Percentiles rank a stretch among this genome's conserved stretches.
Conservation (phyloP, 1,140 invertebrate species). For the Calycopis cecrops region DNA sequence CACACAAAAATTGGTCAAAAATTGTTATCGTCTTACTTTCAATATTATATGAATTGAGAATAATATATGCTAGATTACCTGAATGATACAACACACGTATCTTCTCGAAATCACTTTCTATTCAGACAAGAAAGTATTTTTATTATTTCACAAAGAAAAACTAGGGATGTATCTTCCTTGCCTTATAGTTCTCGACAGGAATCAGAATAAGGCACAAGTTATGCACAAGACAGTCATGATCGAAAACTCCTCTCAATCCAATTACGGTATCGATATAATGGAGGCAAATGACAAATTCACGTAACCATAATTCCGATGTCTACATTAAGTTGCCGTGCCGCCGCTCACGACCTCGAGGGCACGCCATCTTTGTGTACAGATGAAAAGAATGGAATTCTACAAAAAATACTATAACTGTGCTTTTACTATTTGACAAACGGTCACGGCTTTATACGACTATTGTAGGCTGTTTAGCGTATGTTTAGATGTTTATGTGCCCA, state of each 20-base stretch:
- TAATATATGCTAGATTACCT: too few relatives aligned
- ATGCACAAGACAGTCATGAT: too few relatives aligned
- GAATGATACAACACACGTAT: too few relatives aligned
- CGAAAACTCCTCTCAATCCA: not conserved
- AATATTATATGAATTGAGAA: too few relatives aligned
- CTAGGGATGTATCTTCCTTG: too few relatives aligned
- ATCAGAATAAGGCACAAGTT: too few relatives aligned
- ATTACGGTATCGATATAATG: conserved; percentile 7
- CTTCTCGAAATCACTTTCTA: too few relatives aligned
- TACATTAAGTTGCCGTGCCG: conserved; percentile 12
- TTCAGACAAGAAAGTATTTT: too few relatives aligned
- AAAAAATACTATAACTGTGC: conserved; percentile 50
- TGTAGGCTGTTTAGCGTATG: conserved; percentile 7
- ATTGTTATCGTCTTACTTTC: too few relatives aligned
- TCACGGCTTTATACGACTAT: conserved; percentile 17
- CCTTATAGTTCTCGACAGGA: too few relatives aligned
- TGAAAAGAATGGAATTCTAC: conserved; percentile 49
- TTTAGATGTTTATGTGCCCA: not conserved
- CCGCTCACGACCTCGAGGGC: conserved; percentile 22
- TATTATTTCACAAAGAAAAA: too few relatives aligned
- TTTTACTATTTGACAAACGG: conserved; percentile 22
- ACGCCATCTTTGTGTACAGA: conserved; percentile 25
- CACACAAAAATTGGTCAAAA: too few relatives aligned
- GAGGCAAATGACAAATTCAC: not conserved
- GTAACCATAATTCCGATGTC: conserved; percentile 2